Evolutionary conservation across 30 jellyfish, hydroid and myxozoan genomes (phyloP), one percentile per base, ranked within the genome.

Genomic region (Sanderia malayensis): DNA sequence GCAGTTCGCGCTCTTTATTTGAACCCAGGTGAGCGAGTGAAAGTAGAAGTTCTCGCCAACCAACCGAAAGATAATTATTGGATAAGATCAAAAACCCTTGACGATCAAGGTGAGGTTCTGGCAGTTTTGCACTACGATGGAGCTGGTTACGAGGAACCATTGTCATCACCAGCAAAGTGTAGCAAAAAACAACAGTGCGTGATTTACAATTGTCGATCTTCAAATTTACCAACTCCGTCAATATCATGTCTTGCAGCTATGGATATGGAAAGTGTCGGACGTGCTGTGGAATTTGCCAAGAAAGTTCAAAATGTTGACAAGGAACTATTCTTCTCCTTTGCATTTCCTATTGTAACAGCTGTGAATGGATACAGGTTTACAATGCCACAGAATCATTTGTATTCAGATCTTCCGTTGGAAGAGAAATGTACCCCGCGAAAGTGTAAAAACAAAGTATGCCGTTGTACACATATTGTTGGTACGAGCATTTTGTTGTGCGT

Each of bases 91-190:
- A n/a, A n/a, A n/a, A n/a, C n/a, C n/a, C n/a, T 86, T 30, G 94
- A 86, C 79, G 89, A 57, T 8, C 58, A 67, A n/a, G 74, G 70
- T 6, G 76, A 64, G 41, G 93, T 55, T 0, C 55, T 47, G 58
- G 98, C 98, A 28, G 92, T 90, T 63, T 60, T 90, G 23, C 98
- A 90, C 55, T 90, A 90, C 81, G 69, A 72, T 19, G 98, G 96
- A 9, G 93, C 98, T 1, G 44, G 58, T 20, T 76, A 59, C 1
- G 72, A 52, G 7, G 95, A 82, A 49, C 98, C 98, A 4, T 31
- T 26, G 13, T 31, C 96, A 25, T 4, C 33, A 25, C 78, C 92
- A 25, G 49, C 10, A 24, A 31, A 44, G n/a, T n/a, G n/a, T n/a
- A n/a, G n/a, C n/a, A n/a, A n/a, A n/a, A n/a, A n/a, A n/a, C n/a